Conservation (phyloP, 2,797 vertebrate genomes). For the Euthynnus affinis region DNA sequence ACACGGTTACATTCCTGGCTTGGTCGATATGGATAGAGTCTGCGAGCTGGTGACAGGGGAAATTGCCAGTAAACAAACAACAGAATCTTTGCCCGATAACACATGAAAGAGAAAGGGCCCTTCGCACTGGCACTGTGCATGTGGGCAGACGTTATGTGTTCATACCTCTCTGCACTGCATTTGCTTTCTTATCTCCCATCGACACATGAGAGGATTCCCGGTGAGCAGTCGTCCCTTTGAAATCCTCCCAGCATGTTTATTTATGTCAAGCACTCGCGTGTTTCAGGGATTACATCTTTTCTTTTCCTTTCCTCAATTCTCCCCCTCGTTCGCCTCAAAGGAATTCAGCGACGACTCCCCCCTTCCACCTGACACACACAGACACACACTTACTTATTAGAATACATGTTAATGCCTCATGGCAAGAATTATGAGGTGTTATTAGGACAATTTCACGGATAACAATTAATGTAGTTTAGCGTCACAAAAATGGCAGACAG, state of each 20-base stretch:
- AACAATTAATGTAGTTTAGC: constrained; percentile 15
- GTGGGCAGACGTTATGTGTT: constrained; percentile 52
- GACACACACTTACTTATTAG: constrained; percentile 8
- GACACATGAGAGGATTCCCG: constrained; percentile 63
- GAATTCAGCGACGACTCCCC: constrained; percentile 54
- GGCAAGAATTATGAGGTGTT: constrained; percentile 30
- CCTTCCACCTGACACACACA: constrained; percentile 24
- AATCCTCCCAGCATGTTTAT: constrained; percentile 77
- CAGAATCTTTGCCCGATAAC: constrained; percentile 52
- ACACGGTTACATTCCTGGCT: constrained; percentile 44
- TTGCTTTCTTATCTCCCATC: constrained; percentile 72
- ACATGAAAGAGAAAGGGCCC: constrained; percentile 61
- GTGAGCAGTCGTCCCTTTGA: constrained; percentile 71
- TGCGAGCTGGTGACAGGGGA: constrained; percentile 48
- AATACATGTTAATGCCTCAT: constrained; percentile 19
- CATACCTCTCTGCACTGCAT: constrained; percentile 49
- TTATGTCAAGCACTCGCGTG: constrained; percentile 76
- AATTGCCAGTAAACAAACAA: constrained; percentile 74
- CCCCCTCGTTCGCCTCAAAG: constrained; percentile 54
- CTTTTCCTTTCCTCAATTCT: constrained; percentile 66
- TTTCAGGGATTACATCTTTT: constrained; percentile 81
- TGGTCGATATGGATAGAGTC: constrained; percentile 25
- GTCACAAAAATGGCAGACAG: constrained; percentile 1
- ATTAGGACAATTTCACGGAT: constrained; percentile 30
- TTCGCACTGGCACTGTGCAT: constrained; percentile 31